Evolutionary conservation across 1,140 invertebrate species (phyloP).

Genomic region (Aporrectodea caliginosa): DNA sequence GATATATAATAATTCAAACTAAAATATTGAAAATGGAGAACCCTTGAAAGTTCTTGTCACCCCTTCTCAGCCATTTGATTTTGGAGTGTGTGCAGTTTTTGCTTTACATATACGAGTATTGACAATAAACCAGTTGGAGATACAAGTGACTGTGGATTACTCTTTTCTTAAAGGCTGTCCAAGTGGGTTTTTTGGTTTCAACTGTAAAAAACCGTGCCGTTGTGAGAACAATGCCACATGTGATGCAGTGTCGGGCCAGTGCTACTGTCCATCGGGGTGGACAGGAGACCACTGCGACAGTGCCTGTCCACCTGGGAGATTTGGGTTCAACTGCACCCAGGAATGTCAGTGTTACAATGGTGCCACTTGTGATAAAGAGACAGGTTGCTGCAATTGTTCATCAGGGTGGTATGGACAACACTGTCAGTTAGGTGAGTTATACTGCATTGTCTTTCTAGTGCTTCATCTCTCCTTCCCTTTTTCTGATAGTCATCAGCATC

Average conservation of each 20-base stretch:
- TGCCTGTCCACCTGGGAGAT: slow-evolving; percentile 53
- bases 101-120: too few species aligned
- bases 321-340: slow-evolving; percentile 51
- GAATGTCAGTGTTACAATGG: slow-evolving; percentile 57
- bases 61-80: too few species aligned
- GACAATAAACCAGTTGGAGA: too few species aligned
- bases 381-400: slow-evolving; percentile 57
- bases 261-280: slow-evolving; percentile 1
- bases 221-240: slow-evolving; percentile 48
- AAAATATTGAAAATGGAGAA: too few species aligned
- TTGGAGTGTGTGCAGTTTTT: too few species aligned
- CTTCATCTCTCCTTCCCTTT: too few species aligned
- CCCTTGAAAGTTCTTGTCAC: too few species aligned
- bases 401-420: slow-evolving; percentile 56
- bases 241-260: slow-evolving; percentile 33
- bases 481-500: too few species aligned
- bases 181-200: slow-evolving; percentile 53
- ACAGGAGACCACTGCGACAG: neutral
- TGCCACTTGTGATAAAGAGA: slow-evolving; percentile 55
- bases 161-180: slow-evolving; percentile 41
- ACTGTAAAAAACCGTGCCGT: slow-evolving; percentile 56
- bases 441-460: too few species aligned
- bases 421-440: slow-evolving; percentile 53
- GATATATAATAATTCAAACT: too few species aligned
- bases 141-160: too few species aligned